Evolutionary conservation across 2,888 invertebrate species (phyloP).

Genomic region (Oscheius sp.): DNA sequence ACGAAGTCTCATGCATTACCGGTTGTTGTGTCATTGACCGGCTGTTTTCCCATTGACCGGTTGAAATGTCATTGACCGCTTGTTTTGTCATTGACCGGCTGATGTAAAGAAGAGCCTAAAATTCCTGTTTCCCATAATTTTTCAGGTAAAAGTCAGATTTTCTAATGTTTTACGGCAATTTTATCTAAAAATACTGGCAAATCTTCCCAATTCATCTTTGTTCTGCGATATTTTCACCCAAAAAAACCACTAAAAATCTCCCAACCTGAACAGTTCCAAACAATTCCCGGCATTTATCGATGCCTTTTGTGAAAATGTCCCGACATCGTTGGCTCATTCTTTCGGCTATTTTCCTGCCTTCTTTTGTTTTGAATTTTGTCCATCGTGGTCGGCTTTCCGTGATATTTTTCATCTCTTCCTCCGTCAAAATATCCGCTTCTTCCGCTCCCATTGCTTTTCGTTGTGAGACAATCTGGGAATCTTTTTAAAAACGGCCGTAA

Average conservation of each 20-base stretch:
- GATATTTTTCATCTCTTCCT: constrained; percentile 32
- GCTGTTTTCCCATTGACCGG: too few relatives aligned
- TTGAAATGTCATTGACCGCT: too few relatives aligned
- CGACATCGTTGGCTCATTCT: constrained; percentile 62
- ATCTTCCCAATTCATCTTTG: neutral
- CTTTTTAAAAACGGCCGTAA: too few relatives aligned
- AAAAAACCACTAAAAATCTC: neutral
- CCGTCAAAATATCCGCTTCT: constrained; percentile 12
- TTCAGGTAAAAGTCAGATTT: too few relatives aligned
- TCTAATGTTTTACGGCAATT: too few relatives aligned
- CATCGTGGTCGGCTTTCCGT: constrained; percentile 21
- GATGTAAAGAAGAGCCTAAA: too few relatives aligned
- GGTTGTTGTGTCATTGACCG: too few relatives aligned
- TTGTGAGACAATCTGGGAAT: constrained; percentile 8
- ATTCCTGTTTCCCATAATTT: too few relatives aligned
- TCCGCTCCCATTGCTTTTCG: constrained; percentile 27
- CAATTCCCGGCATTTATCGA: constrained; percentile 54
- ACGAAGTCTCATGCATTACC: too few relatives aligned
- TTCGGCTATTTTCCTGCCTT: constrained; percentile 48
- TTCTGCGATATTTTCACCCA: neutral
- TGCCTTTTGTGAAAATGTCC: constrained; percentile 61
- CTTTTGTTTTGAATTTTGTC: constrained; percentile 35
- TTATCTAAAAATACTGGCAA: neutral
- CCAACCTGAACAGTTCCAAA: constrained; percentile 35
- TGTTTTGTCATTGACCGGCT: too few relatives aligned